Base-by-base conservation (phyloP, 1,140 invertebrate genomes). In the Popillia japonica region DNA sequence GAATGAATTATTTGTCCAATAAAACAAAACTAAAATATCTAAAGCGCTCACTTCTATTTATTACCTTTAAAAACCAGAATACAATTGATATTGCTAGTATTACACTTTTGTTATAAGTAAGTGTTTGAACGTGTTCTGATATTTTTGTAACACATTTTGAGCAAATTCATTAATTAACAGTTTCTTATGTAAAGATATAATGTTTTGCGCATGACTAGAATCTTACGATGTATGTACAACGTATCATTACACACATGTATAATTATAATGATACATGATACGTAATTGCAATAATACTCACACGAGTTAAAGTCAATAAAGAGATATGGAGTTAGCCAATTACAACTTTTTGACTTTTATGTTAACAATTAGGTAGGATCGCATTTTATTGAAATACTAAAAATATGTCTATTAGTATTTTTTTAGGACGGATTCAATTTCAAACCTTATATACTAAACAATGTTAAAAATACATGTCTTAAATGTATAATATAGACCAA, bases 181-280 rank as follows among this genome's bases (percentile, higher is more conserved):
- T 64, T 23, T 64, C 8, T 64, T 64, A 27, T 20, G 22, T 6
- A 23, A 64, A 9, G 22, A 22, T 64, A 27, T 22, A 64, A 23
- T 64, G 61, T 64, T 20, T 64, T 64, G 61, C 61, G 22, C 22
- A 64, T 27, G 61, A 64, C 61, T 64, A 64, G 61, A 64, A 48
- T 48, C 17, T 48, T 64, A 64, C 17, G 22, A 64, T 27, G 3
- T 27, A 11, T 48, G n/a, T n/a, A n/a, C n/a, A 48, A 48, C 11
- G 44, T 48, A 48, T 14, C 44, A 48, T 48, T 48, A 48, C 17
- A 48, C 0, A 14, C 17, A n/a, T 14, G 44, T 48, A 48, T 11
- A 48, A n/a, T 48, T 48, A 48, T n/a, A n/a, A n/a, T n/a, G n/a
- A n/a, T n/a, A n/a, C n/a, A n/a, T 42, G 41, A 42, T 48, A 48